Evolutionary conservation across 2,113 vertebrate genomes (phyloP).

Genomic region (Narcine bancroftii): DNA sequence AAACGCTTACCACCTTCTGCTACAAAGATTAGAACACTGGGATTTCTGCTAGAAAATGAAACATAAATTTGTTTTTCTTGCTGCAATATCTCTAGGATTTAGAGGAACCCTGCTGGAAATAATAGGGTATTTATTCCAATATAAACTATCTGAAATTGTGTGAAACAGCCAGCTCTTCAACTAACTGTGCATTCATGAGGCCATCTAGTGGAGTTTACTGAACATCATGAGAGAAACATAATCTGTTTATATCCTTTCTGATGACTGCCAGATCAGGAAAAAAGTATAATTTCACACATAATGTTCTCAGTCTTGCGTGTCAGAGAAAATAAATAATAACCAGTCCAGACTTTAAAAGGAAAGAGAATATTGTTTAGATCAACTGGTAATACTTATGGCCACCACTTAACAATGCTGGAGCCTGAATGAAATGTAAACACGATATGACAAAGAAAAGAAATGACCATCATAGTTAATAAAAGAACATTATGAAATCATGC

Average conservation of each 20-base stretch:
- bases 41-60: not conserved
- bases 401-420: not conserved
- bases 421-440: not conserved
- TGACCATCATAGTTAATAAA: not conserved
- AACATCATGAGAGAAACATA: not conserved
- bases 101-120: not conserved
- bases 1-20: not conserved
- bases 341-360: not conserved
- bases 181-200: constrained; percentile 14
- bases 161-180: not conserved
- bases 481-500: not conserved
- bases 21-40: not conserved
- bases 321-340: not conserved
- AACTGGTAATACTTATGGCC: not conserved
- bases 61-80: not conserved
- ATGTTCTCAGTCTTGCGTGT: not conserved
- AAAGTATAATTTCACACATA: not conserved
- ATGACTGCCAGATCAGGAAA: not conserved
- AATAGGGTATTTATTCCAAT: not conserved
- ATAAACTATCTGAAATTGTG: not conserved
- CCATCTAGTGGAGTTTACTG: constrained; percentile 26
- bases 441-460: not conserved
- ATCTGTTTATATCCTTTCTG: not conserved
- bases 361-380: not conserved
- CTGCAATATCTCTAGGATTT: not conserved